Evolutionary conservation across 2,797 vertebrate genomes (phyloP), one percentile per base, ranked within the genome.

Genomic region (Enteromius afrohamiltoni): DNA sequence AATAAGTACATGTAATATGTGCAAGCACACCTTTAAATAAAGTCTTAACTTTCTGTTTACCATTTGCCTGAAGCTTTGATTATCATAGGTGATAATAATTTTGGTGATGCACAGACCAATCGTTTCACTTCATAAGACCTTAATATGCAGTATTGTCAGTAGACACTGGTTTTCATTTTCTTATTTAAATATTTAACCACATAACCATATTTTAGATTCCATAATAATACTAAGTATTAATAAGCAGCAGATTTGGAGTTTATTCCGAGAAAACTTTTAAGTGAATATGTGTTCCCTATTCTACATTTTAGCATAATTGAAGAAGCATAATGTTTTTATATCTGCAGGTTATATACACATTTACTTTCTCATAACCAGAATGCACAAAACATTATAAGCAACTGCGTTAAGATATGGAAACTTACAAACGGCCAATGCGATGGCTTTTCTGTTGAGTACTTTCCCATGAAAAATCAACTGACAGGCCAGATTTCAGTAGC

Each of bases 401-500:
- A n/a, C 51, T 45, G 16, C 14, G 1, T 58, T 31, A 55, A 16
- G 26, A 65, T 78, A 29, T 31, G 23, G 51, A 71, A 71, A 40
- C 62, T 79, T 11, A 51, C 26, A 77, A 62, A 19, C 13, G 8
- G 11, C 29, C 62, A 17, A 21, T n/a, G 45, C 23, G 45, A 34
- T 4, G 14, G 3, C 3, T 58, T 58, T 55, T 58, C 34, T 42
- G 16, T 70, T 34, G 29, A 79, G 2, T 31, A 19, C 45, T 81
- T 82, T 71, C 51, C 23, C 23, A 45, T 45, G 19, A 68, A 67
- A 71, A 42, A 9, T 60, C 23, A 55, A 55, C 16, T 7, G 4
- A 1, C 47, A 19, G 23, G n/a, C n/a, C 60, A 49, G 23, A 29
- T 83, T 83, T 70, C 26, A 80, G 62, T 26, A 77, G 49, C 65